Evolutionary conservation across 2,797 vertebrate species (phyloP).

Genomic region (Urocyon cinereoargenteus): DNA sequence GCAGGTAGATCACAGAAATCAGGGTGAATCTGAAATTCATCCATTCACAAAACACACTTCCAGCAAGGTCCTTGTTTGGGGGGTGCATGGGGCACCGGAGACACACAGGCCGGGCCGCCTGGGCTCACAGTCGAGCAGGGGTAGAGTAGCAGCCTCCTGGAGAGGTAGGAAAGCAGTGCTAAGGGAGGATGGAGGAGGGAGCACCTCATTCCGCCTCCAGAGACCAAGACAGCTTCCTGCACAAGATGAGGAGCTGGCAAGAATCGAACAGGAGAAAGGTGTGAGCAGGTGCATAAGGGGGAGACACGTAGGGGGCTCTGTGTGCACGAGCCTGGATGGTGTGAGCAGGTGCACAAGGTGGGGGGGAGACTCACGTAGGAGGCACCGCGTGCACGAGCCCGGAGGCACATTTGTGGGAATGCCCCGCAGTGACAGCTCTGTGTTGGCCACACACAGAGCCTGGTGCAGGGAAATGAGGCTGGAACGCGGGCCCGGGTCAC

Average conservation of each 20-base stretch:
- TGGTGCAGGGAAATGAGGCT: background rate
- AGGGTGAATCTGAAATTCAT: background rate
- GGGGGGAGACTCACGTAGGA: fast-evolving
- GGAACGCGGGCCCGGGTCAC: background rate
- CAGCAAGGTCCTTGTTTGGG: background rate
- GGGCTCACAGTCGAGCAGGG: fast-evolving
- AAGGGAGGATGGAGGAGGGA: background rate
- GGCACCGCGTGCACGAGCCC: background rate
- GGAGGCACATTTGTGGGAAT: fast-evolving
- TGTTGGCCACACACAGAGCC: too few species aligned
- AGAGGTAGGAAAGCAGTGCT: background rate
- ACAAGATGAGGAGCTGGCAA: fast-evolving
- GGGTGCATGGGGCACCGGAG: background rate
- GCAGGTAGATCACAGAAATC: background rate
- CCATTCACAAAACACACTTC: background rate
- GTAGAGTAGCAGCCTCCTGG: background rate
- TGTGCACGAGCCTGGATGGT: background rate
- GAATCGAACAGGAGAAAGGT: background rate
- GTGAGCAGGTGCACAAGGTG: background rate
- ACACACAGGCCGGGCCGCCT: fast-evolving
- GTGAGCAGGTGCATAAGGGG: background rate
- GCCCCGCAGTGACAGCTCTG: fast-evolving
- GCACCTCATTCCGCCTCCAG: background rate
- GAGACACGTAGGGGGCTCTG: fast-evolving
- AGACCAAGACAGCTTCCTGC: background rate